These are phyloP conservation scores for Drosophila guanche DNA, from an alignment of 1,140 invertebrate species.

Conservation along the genomic window DNA sequence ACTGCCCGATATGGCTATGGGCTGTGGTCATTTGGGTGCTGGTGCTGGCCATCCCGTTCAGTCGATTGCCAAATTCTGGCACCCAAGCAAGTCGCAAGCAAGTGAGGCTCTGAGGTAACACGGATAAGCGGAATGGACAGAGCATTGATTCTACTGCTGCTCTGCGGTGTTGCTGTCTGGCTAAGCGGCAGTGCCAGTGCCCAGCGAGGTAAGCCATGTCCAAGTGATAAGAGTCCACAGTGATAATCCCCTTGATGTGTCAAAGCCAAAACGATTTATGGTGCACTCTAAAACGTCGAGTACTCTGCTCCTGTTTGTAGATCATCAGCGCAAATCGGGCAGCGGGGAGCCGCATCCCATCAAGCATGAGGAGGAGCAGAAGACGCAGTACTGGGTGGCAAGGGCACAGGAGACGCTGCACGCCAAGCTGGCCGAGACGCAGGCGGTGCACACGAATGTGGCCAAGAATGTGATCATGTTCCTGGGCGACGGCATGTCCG, in stretches of 20 bases:
- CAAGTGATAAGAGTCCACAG: conserved; percentile 16
- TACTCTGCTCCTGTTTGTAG: conserved; percentile 17
- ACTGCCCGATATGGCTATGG: conserved; percentile 30
- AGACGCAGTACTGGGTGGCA: conserved; percentile 68
- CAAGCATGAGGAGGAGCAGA: conserved; percentile 55
- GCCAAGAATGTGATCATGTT: conserved; percentile 91
- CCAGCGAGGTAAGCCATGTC: conserved; percentile 26
- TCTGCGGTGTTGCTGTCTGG: conserved; percentile 11
- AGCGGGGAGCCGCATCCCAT: conserved; percentile 20
- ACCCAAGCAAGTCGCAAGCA: conserved; percentile 25
- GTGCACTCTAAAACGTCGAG: too few relatives aligned
- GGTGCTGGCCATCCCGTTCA: conserved; percentile 26
- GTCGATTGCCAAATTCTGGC: conserved; percentile 45
- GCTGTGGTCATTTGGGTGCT: neutral
- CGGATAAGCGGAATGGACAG: conserved; percentile 36
- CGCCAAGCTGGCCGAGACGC: conserved; percentile 63
- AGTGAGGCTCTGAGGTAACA: neutral
- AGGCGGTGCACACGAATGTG: conserved; percentile 60
- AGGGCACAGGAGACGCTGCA: conserved; percentile 66
- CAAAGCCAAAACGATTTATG: conserved; percentile 3
- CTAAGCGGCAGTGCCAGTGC: conserved; percentile 22
- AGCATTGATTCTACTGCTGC: conserved; percentile 10
- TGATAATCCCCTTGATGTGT: conserved; percentile 23
- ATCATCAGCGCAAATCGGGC: conserved; percentile 51
- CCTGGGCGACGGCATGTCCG: conserved; percentile 91